A percentile compares a stretch with the other conserved stretches of the same genome.
Evolutionary conservation across 2,797 vertebrate species (phyloP).

Genomic region (Anguilla megastoma): DNA sequence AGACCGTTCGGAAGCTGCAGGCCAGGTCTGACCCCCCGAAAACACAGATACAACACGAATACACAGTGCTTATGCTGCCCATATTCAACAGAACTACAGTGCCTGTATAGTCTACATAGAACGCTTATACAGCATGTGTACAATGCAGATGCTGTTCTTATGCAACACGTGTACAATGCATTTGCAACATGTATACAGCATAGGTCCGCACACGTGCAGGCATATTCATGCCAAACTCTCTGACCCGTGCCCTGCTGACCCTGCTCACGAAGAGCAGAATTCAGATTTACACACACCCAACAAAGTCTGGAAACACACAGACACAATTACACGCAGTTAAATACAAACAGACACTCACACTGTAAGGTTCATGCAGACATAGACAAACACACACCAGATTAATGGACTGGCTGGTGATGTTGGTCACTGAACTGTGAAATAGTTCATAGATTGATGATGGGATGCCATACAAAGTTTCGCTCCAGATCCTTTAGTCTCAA

Average conservation of each 20-base stretch:
- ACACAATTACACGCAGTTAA: not conserved
- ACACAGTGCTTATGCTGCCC: not conserved
- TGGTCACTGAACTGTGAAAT: not conserved
- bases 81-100: not conserved
- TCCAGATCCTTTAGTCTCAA: not conserved
- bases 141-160: not conserved
- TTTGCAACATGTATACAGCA: not conserved
- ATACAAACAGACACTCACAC: not conserved
- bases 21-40: slow-evolving; percentile 65
- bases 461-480: not conserved
- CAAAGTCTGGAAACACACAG: not conserved
- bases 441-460: not conserved
- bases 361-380: not conserved
- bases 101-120: not conserved
- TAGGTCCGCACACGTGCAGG: not conserved
- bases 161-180: not conserved
- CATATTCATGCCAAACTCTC: not conserved
- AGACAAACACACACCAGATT: not conserved
- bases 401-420: not conserved
- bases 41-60: not conserved
- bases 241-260: not conserved
- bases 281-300: not conserved
- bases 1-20: slow-evolving; percentile 78
- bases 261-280: not conserved
- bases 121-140: not conserved